A percentile compares a stretch with the other conserved stretches of the same genome.
These are phyloP conservation scores for Malacoraja senta DNA, from an alignment of 2,797 vertebrate genomes.

Conservation along the genomic window DNA sequence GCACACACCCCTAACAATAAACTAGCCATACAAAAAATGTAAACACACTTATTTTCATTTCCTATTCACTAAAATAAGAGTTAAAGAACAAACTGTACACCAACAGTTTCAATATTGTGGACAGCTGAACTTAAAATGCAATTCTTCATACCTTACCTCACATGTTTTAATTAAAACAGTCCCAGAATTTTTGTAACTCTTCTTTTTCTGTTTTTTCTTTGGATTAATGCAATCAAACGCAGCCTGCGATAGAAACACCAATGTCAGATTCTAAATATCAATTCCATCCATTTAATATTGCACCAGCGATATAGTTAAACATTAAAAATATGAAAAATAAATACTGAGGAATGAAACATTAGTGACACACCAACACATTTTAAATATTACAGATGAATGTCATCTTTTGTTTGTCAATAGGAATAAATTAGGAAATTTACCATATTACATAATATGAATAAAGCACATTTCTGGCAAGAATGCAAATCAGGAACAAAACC, in stretches of 20 bases:
- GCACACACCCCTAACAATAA: too few species aligned
- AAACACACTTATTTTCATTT: background rate
- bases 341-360: too few species aligned
- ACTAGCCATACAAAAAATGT: background rate
- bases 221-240: conserved; percentile 35
- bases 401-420: too few species aligned
- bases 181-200: conserved; percentile 39
- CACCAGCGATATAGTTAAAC: background rate
- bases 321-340: background rate
- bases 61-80: background rate
- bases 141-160: background rate
- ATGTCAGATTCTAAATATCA: background rate
- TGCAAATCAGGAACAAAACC: too few species aligned
- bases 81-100: background rate
- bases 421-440: too few species aligned
- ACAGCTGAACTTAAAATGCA: too few species aligned
- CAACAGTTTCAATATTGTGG: background rate
- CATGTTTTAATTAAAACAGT: conserved; percentile 31
- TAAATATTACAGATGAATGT: too few species aligned
- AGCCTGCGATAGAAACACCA: background rate
- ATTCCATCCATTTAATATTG: background rate
- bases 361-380: too few species aligned
- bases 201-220: conserved; percentile 39
- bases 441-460: too few species aligned
- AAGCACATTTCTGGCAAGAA: too few species aligned